Percentiles rank a stretch among this genome's conserved stretches.
Evolutionary conservation across 2,797 vertebrate genomes (phyloP).

Genomic region (Astyanax mexicanus): DNA sequence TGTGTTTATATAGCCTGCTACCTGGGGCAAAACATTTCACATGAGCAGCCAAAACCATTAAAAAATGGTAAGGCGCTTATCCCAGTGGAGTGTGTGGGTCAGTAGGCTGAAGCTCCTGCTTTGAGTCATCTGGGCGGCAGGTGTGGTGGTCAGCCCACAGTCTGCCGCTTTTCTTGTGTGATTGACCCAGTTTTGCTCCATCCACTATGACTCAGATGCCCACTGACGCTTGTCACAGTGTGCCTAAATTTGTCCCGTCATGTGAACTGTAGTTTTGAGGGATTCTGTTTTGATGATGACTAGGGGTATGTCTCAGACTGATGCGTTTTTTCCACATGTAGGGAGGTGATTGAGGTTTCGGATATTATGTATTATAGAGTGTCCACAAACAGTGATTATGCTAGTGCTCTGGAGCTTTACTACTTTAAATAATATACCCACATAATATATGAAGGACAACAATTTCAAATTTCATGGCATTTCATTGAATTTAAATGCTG

Average conservation of each 20-base stretch:
- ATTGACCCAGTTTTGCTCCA: neutral
- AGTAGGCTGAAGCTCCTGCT: neutral
- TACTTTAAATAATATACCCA: too few species aligned
- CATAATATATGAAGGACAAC: too few species aligned
- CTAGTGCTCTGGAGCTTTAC: neutral
- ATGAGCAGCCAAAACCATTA: neutral
- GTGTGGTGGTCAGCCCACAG: slow-evolving; percentile 2
- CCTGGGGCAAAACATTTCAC: too few species aligned
- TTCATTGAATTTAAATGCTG: too few species aligned
- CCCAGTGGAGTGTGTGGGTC: neutral
- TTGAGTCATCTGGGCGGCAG: neutral
- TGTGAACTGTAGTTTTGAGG: neutral
- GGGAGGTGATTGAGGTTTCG: neutral
- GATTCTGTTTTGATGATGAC: neutral
- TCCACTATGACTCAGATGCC: neutral
- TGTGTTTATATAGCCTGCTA: too few species aligned
- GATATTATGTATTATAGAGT: neutral
- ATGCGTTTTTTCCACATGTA: neutral
- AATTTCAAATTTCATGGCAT: too few species aligned
- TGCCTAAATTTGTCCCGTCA: neutral
- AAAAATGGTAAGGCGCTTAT: neutral
- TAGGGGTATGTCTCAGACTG: neutral
- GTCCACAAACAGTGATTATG: too few species aligned
- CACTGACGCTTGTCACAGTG: neutral
- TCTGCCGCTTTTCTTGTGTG: slow-evolving; percentile 3